phyloP scores from a whole-genome alignment of 2,888 invertebrate genomes.

The Hydraecia micacea region DNA sequence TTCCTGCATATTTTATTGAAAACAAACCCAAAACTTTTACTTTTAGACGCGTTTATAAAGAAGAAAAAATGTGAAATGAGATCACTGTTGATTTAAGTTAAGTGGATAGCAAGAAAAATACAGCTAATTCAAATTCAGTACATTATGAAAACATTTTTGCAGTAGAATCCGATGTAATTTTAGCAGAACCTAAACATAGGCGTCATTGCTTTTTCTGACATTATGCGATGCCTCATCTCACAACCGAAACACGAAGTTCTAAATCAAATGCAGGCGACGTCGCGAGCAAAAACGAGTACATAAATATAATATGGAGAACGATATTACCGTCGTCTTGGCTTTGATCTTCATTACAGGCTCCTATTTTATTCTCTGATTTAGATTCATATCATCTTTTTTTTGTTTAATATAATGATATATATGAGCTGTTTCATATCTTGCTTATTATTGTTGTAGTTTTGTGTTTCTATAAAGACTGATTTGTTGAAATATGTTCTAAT shows the following conservation, averaged over 20 bases:
- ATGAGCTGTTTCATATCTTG: constrained; percentile 25
- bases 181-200: constrained; percentile 12
- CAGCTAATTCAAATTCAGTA: neutral
- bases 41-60: neutral
- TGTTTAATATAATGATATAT: constrained; percentile 27
- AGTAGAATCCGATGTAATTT: constrained; percentile 23
- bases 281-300: constrained; percentile 31
- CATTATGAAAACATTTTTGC: constrained; percentile 1
- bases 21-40: constrained; percentile 33
- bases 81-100: constrained; percentile 25
- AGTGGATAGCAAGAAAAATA: constrained; percentile 12
- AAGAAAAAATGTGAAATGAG: constrained; percentile 1
- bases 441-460: constrained; percentile 21
- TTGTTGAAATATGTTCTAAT: neutral
- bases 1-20: constrained; percentile 45
- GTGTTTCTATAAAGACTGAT: neutral
- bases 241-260: constrained; percentile 20
- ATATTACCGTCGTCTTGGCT: constrained; percentile 43
- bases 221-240: constrained; percentile 14
- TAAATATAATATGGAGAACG: constrained; percentile 39
- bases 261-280: constrained; percentile 35
- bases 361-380: constrained; percentile 30
- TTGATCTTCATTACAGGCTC: constrained; percentile 41
- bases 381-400: constrained; percentile 32
- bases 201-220: constrained; percentile 7